Conservation (phyloP, 2,888 invertebrate species). For the Lycia hirtaria region DNA sequence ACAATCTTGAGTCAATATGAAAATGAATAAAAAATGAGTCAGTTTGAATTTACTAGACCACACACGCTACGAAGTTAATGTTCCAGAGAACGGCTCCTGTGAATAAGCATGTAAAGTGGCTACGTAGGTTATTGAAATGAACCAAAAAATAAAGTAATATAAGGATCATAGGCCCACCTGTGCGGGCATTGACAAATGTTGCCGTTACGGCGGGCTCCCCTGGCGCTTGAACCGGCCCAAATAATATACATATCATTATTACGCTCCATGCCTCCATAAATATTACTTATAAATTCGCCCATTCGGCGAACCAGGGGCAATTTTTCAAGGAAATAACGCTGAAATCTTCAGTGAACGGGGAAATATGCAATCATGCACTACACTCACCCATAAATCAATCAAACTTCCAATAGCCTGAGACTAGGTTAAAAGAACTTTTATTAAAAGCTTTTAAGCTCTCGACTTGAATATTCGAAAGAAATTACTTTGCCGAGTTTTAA, state of each 20-base stretch:
- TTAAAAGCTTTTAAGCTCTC: conserved; percentile 32
- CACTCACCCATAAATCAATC: conserved; percentile 41
- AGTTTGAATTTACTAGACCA: conserved; percentile 48
- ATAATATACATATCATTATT: conserved; percentile 82
- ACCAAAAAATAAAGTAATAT: conserved; percentile 74
- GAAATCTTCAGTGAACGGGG: conserved; percentile 40
- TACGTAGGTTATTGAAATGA: conserved; percentile 68
- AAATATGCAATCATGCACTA: conserved; percentile 57
- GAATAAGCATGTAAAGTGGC: conserved; percentile 51
- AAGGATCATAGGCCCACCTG: conserved; percentile 75
- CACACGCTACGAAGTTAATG: conserved; percentile 48
- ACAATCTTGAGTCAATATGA: not conserved
- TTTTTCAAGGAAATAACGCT: conserved; percentile 72
- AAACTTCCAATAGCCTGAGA: conserved; percentile 33
- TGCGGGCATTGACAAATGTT: conserved; percentile 78
- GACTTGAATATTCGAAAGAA: conserved; percentile 28
- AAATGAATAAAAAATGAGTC: conserved; percentile 9
- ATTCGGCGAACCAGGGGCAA: conserved; percentile 63
- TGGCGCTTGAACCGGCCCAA: conserved; percentile 64
- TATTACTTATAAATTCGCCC: conserved; percentile 74
- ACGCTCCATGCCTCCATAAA: conserved; percentile 73
- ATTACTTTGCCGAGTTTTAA: conserved; percentile 22
- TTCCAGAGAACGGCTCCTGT: conserved; percentile 42
- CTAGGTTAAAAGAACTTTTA: conserved; percentile 33
- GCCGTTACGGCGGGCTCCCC: conserved; percentile 59